These are phyloP conservation scores for Archegozetes longisetosus DNA, from an alignment of 1,140 invertebrate species.

Conservation along the genomic window DNA sequence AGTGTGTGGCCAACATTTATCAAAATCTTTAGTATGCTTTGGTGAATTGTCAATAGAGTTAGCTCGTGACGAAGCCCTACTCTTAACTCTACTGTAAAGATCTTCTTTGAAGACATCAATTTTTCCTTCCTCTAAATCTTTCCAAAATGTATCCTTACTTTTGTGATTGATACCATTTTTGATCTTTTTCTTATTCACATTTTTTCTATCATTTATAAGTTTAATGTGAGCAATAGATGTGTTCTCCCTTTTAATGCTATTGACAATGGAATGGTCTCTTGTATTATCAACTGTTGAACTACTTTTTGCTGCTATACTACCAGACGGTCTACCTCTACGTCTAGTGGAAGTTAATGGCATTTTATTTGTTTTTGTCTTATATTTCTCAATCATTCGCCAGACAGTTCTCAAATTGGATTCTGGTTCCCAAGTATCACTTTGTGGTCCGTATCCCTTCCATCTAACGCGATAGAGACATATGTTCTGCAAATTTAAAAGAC, in stretches of 20 bases:
- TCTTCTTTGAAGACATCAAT: slow-evolving; percentile 26
- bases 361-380: slow-evolving; percentile 20
- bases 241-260: not conserved
- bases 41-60: not conserved
- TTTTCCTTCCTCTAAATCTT: slow-evolving; percentile 27
- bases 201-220: not conserved
- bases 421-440: slow-evolving; percentile 61
- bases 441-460: slow-evolving; percentile 59
- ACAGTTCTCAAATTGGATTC: slow-evolving; percentile 42
- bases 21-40: not conserved
- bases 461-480: no score
- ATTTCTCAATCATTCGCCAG: slow-evolving; percentile 27
- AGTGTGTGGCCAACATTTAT: not conserved
- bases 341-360: not conserved
- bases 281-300: not conserved
- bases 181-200: not conserved
- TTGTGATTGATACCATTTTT: slow-evolving; percentile 15
- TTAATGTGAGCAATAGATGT: not conserved
- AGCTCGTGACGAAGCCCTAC: not conserved
- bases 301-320: not conserved
- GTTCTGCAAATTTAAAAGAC: no score
- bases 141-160: slow-evolving; percentile 28
- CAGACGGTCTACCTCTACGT: not conserved
- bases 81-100: slow-evolving; percentile 28
- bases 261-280: not conserved